Percentiles rank a stretch among this genome's conserved stretches.
These are phyloP conservation scores for Acrobasis suavella DNA, from an alignment of 2,888 invertebrate species.

Conservation along the genomic window DNA sequence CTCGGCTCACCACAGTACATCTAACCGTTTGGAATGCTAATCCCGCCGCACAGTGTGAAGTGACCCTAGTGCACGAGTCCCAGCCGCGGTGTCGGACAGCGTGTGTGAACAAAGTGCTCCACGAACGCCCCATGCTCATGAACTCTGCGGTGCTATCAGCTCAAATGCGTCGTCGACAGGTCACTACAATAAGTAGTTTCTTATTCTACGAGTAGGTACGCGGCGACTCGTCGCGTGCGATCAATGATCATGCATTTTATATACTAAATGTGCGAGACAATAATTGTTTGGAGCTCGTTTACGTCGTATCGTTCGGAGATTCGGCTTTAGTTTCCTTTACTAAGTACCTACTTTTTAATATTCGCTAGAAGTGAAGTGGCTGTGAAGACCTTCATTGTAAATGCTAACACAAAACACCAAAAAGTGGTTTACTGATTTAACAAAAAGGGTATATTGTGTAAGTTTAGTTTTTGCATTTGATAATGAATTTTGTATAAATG, in stretches of 20 bases:
- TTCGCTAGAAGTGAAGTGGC: slow-evolving; percentile 66
- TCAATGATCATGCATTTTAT: slow-evolving; percentile 62
- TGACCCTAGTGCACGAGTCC: slow-evolving; percentile 55
- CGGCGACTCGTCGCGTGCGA: slow-evolving; percentile 35
- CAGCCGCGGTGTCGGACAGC: no score
- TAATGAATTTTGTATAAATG: slow-evolving; percentile 53
- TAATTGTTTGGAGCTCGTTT: slow-evolving; percentile 66
- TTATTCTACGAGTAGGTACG: slow-evolving; percentile 43
- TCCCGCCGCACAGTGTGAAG: slow-evolving; percentile 67
- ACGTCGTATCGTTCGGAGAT: slow-evolving; percentile 40
- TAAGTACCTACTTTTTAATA: slow-evolving; percentile 49
- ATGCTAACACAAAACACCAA: slow-evolving; percentile 62
- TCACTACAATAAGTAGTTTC: slow-evolving; percentile 32
- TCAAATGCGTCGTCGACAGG: slow-evolving; percentile 10
- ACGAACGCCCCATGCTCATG: neutral
- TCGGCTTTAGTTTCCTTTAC: slow-evolving; percentile 47
- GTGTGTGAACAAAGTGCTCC: slow-evolving; percentile 30
- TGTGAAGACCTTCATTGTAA: slow-evolving; percentile 71
- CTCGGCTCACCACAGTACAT: slow-evolving; percentile 72
- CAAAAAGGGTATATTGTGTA: slow-evolving; percentile 52
- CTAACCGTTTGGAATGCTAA: slow-evolving; percentile 77
- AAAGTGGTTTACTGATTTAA: slow-evolving; percentile 59
- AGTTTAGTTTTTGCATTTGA: slow-evolving; percentile 61
- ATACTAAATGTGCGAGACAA: slow-evolving; percentile 71
- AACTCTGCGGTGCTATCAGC: slow-evolving; percentile 35